Conservation (phyloP, 1,140 invertebrate genomes). For the Drosophila azteca region DNA sequence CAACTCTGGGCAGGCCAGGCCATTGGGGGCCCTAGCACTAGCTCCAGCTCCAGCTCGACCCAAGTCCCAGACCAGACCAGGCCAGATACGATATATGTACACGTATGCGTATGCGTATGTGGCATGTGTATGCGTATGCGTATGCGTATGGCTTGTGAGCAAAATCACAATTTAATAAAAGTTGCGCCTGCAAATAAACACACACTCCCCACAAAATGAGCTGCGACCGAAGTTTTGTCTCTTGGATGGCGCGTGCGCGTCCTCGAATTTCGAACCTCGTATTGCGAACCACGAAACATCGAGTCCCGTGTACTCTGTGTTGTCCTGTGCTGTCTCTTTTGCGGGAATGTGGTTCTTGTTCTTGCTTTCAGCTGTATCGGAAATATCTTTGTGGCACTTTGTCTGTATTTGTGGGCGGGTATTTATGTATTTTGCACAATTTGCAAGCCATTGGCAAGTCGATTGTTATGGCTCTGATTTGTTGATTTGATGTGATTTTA, state of each 20-base stretch:
- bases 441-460: slow-evolving; percentile 50
- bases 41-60: slow-evolving; percentile 10
- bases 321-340: slow-evolving; percentile 25
- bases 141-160: slow-evolving; percentile 47
- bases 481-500: slow-evolving; percentile 58
- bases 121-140: slow-evolving; percentile 13
- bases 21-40: slow-evolving; percentile 2
- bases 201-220: slow-evolving; percentile 47
- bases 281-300: no score
- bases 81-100: slow-evolving; percentile 1
- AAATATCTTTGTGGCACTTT: background rate
- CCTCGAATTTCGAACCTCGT: background rate
- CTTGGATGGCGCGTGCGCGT: slow-evolving; percentile 53
- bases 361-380: slow-evolving; percentile 39
- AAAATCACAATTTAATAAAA: slow-evolving; percentile 80
- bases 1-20: slow-evolving; percentile 42
- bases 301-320: slow-evolving; percentile 1
- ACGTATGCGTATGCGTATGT: slow-evolving; percentile 9
- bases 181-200: slow-evolving; percentile 80
- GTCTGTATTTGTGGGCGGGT: background rate
- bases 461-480: slow-evolving; percentile 55
- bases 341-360: slow-evolving; percentile 30
- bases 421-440: slow-evolving; percentile 30
- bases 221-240: slow-evolving; percentile 37
- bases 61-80: background rate